Conservation (phyloP, 1,140 invertebrate species). For the Reticulitermes speratus region DNA sequence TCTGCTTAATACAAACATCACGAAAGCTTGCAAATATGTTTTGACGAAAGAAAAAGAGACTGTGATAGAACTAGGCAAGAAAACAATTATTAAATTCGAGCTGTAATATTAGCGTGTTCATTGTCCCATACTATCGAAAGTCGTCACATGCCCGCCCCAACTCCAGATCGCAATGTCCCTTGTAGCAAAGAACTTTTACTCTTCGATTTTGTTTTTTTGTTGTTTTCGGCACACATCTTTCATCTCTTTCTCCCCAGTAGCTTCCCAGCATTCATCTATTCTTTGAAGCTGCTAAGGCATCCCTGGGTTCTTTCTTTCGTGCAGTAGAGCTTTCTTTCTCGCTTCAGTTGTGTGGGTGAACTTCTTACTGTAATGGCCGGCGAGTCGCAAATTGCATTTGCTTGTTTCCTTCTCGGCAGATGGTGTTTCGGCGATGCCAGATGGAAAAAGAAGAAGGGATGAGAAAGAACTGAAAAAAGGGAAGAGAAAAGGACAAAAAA, state of each 20-base stretch:
- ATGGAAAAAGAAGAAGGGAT: constrained; percentile 2
- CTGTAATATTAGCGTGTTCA: not conserved
- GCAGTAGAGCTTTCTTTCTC: not conserved
- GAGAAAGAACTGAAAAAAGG: not conserved
- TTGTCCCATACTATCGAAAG: not conserved
- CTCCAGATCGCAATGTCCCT: not conserved
- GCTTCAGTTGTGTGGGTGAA: not conserved
- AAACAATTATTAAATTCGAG: not conserved
- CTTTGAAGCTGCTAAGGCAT: not conserved
- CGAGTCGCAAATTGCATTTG: not conserved
- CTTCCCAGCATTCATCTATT: constrained; percentile 3
- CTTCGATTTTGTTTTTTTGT: not conserved
- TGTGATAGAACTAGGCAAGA: not conserved
- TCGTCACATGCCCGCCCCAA: not conserved
- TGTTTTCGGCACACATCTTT: not conserved
- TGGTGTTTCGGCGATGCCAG: constrained; percentile 11
- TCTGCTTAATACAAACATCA: no score
- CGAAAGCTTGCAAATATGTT: no score
- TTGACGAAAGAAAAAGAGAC: no score
- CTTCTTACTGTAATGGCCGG: not conserved
- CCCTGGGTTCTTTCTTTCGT: not conserved
- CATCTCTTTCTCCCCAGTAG: not conserved
- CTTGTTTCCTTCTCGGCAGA: not conserved
- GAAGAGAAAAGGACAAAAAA: not conserved
- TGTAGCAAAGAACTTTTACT: not conserved